Evolutionary conservation across 2,797 vertebrate genomes (phyloP), one percentile per base, ranked within the genome.

Genomic region (Phalanger gymnotis): DNA sequence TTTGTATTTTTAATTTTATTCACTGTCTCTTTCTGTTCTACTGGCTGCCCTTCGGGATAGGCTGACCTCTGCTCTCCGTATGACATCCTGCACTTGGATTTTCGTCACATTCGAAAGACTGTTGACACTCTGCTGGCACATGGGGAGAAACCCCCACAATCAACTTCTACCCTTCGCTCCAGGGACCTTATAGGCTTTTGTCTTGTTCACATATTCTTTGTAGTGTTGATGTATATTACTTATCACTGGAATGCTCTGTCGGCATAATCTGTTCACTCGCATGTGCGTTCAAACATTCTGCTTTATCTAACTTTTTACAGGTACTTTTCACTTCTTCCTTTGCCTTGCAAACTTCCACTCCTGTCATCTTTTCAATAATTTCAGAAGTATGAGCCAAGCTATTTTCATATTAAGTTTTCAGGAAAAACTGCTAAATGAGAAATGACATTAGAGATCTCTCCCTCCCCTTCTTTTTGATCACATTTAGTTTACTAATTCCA

Each of bases 161-260:
- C 99, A 97, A 98, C 99, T 96, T 99, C 99, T 96, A 95, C 99
- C 98, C 99, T 99, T 99, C 99, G 98, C 98, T 98, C 99, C 99
- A 99, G 99, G 99, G 99, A 99, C 98, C 98, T 99, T 96, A 98
- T 99, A 99, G 99, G 99, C 98, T 99, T 99, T 90, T 99, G 99
- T 98, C 99, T 99, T 98, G 98, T 99, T 97, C 99, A 99, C 97
- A 97, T 99, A 98, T 99, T 99, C 98, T 99, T 99, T 98, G 98
- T 99, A 97, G 98, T 99, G 96, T 99, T 99, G 98, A 99, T 99
- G 98, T 99, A 99, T 95, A 97, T 99, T 98, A 99, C 99, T 98
- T 99, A 99, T 98, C 99, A 98, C 98, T 99, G 99, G 99, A 99
- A 99, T 94, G 99, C 99, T 98, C 98, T 99, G 98, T 99, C 99